These are phyloP conservation scores for Drosophila greeni DNA, from an alignment of 2,888 invertebrate genomes.

Conservation along the genomic window DNA sequence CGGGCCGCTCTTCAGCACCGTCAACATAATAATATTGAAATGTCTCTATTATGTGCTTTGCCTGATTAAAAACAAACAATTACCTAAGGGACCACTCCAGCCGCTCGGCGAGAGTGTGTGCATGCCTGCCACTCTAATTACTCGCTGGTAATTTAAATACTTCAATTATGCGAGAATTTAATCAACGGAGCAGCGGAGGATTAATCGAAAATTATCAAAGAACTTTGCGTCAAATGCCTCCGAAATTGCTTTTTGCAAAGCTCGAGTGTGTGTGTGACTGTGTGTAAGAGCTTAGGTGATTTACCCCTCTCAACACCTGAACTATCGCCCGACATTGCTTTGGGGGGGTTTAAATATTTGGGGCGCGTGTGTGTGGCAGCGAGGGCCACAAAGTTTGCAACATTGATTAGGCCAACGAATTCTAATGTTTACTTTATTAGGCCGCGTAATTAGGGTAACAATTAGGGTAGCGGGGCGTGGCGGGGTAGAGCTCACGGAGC, in stretches of 20 bases:
- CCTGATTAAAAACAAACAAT: conserved; percentile 69
- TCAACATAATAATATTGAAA: conserved; percentile 40
- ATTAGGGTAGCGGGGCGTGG: conserved; percentile 39
- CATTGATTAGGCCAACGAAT: conserved; percentile 66
- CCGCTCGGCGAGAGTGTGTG: background rate
- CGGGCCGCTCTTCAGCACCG: conserved; percentile 30
- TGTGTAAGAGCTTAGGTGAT: conserved; percentile 13
- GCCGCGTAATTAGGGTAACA: conserved; percentile 64
- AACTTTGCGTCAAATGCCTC: conserved; percentile 30
- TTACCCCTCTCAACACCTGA: background rate
- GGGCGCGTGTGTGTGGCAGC: conserved; percentile 6
- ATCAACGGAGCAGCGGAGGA: conserved; percentile 32
- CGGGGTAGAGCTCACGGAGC: conserved; percentile 2
- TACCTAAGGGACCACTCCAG: conserved; percentile 36
- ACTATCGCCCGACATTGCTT: conserved; percentile 3
- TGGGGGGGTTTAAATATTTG: conserved; percentile 4
- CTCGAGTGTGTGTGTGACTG: conserved; percentile 13
- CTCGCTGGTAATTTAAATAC: conserved; percentile 56
- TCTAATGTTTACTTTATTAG: conserved; percentile 70
- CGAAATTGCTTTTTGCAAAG: conserved; percentile 30
- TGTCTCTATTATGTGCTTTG: conserved; percentile 62
- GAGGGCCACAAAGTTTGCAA: conserved; percentile 49
- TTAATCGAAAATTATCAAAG: conserved; percentile 54
- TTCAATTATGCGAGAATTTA: conserved; percentile 56
- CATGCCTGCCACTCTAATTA: conserved; percentile 35